phyloP scores from a whole-genome alignment of 1,140 invertebrate genomes.

The Orchesella cincta region DNA sequence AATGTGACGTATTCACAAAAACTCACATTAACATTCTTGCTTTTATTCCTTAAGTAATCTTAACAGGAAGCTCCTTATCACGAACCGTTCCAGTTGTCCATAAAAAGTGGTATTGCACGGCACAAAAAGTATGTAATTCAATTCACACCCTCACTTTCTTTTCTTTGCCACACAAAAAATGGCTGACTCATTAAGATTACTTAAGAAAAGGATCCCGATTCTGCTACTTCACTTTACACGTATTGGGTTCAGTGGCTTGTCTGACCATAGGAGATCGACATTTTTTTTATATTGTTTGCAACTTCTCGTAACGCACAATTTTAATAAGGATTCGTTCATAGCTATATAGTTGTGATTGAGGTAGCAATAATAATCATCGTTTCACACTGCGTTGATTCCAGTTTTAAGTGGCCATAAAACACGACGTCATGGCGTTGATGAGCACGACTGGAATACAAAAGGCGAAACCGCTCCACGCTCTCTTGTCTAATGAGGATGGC shows the following conservation, averaged over 20 bases:
- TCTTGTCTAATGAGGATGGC: neutral
- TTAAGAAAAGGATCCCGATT: neutral
- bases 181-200: constrained; percentile 16
- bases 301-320: neutral
- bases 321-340: too few species aligned
- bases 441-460: constrained; percentile 19
- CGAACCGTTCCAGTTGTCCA: neutral
- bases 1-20: too few species aligned
- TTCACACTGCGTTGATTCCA: constrained; percentile 15
- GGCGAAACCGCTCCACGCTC: neutral
- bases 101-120: neutral
- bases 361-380: neutral
- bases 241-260: too few species aligned
- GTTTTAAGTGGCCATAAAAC: constrained; percentile 27
- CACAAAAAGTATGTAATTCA: neutral
- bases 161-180: neutral
- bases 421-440: constrained; percentile 10
- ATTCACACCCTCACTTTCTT: neutral
- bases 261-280: neutral
- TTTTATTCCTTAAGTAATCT: neutral
- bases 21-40: too few species aligned
- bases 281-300: neutral
- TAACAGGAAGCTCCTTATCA: neutral
- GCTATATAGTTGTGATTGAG: too few species aligned
- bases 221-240: too few species aligned